Percentiles rank a stretch among this genome's conserved stretches.
Conservation (phyloP, 2,113 vertebrate species). For the Fregetta grallaria region DNA sequence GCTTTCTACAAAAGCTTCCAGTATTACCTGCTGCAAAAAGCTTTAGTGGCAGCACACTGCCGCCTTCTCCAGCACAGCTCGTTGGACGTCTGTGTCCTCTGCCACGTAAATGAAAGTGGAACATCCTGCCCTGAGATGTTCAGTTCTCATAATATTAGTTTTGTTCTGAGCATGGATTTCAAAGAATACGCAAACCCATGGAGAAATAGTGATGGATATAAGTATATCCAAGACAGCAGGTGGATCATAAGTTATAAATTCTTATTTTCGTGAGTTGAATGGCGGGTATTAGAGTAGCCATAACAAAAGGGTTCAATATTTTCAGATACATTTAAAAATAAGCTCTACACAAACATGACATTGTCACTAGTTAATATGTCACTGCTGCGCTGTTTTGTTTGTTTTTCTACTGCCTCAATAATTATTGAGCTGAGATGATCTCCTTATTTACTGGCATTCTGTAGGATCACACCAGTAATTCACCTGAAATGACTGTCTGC, state of each 20-base stretch:
- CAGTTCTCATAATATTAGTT: not conserved
- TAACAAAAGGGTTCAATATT: not conserved
- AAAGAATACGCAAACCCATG: not conserved
- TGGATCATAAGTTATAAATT: not conserved
- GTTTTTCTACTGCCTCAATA: not conserved
- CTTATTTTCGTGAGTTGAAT: not conserved
- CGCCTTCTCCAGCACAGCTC: no score
- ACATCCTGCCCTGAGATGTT: not conserved
- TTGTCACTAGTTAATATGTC: not conserved
- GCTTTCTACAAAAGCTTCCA: no score
- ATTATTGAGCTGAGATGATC: not conserved
- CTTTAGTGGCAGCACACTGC: no score
- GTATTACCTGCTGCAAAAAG: no score
- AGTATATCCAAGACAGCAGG: not conserved
- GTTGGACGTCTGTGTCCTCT: no score
- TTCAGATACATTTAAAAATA: not conserved
- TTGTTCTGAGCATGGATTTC: not conserved
- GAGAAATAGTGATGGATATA: not conserved
- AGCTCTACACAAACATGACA: not conserved
- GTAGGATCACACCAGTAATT: not conserved
- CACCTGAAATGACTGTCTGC: slow-evolving; percentile 27
- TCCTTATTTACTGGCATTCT: slow-evolving; percentile 8
- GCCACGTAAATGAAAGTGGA: no score
- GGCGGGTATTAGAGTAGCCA: not conserved
- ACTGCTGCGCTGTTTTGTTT: not conserved